Evolutionary conservation across 2,113 vertebrate species (phyloP).

Genomic region (Aleadryas rufinucha): DNA sequence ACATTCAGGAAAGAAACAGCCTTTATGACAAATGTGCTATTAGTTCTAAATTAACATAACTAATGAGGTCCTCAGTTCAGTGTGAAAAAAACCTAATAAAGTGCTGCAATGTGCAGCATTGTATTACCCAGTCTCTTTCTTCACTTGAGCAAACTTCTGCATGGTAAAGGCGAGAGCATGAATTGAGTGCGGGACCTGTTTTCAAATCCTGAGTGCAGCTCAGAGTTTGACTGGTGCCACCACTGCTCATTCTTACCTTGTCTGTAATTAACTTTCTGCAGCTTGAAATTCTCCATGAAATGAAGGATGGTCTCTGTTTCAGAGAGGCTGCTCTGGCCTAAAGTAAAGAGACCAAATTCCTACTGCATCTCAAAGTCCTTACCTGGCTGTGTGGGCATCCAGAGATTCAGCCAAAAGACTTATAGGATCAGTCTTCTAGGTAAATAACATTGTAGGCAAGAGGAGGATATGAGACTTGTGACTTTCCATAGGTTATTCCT

Average conservation of each 20-base stretch:
- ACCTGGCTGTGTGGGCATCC: neutral
- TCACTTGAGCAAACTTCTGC: slow-evolving; percentile 6
- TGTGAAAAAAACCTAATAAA: neutral
- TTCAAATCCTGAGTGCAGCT: neutral
- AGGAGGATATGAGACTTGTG: neutral
- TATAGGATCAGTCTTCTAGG: neutral
- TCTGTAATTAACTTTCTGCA: neutral
- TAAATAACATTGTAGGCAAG: neutral
- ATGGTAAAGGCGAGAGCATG: neutral
- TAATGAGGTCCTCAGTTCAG: neutral
- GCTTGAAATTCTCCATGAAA: slow-evolving; percentile 1
- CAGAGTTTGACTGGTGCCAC: neutral
- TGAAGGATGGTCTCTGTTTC: neutral
- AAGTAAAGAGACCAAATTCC: neutral
- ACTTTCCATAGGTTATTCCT: neutral
- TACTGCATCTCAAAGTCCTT: neutral
- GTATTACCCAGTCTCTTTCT: slow-evolving; percentile 17
- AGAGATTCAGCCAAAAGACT: neutral
- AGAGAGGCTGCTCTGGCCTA: neutral
- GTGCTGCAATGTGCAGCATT: neutral
- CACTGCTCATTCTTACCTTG: neutral
- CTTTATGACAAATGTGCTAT: neutral
- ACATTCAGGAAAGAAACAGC: slow-evolving; percentile 19
- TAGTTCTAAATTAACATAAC: slow-evolving; percentile 22
- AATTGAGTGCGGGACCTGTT: slow-evolving; percentile 33